Conservation (phyloP, 2,797 vertebrate genomes). For the Siniperca undulata region DNA sequence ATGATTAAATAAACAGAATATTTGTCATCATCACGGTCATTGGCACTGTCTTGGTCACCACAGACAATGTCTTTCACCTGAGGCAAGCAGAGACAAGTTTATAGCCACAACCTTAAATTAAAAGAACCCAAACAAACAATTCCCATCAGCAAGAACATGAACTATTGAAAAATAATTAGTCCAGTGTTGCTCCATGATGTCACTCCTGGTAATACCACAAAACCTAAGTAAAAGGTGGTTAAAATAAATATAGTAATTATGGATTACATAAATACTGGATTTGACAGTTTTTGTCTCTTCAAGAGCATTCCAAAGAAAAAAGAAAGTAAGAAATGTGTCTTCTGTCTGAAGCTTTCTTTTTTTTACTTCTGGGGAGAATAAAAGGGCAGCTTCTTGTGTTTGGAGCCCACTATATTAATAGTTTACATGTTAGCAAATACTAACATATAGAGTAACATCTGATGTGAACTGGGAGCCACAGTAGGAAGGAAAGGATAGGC, state of each 20-base stretch:
- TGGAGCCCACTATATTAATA: background rate
- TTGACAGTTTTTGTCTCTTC: background rate
- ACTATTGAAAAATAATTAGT: slow-evolving; percentile 34
- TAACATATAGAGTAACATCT: background rate
- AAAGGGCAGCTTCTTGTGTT: background rate
- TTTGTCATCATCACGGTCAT: background rate
- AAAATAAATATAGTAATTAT: slow-evolving; percentile 3
- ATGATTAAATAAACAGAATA: background rate
- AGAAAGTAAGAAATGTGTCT: background rate
- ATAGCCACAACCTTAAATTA: slow-evolving; percentile 6
- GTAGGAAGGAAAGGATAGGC: fast-evolving
- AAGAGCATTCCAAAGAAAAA: background rate
- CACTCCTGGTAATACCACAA: slow-evolving; percentile 25
- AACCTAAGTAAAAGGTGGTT: background rate
- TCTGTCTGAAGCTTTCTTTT: background rate
- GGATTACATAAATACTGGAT: too few relatives aligned
- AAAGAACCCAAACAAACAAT: slow-evolving; percentile 9
- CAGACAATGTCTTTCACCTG: background rate
- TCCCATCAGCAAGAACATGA: slow-evolving; percentile 16
- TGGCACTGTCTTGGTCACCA: background rate
- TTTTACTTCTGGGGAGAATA: background rate
- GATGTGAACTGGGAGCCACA: background rate
- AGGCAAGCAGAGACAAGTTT: background rate
- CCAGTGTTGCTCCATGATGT: slow-evolving; percentile 8
- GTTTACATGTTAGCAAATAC: slow-evolving; percentile 7